Conservation (phyloP, 2,113 vertebrate genomes). For the Microcebus jonahi region DNA sequence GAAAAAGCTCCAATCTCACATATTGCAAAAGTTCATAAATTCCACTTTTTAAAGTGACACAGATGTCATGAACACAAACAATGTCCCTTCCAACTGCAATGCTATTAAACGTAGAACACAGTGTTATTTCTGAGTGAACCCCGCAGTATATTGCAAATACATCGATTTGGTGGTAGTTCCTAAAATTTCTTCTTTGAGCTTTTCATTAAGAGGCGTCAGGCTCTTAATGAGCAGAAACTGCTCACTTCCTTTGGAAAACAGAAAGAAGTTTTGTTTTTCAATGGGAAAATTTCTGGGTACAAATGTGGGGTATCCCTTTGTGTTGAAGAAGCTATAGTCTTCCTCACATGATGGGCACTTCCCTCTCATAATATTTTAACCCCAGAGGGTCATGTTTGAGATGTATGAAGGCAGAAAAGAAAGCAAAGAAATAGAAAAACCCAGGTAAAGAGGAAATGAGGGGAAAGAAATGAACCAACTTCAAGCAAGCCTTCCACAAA, state of each 20-base stretch:
- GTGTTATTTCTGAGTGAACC: too few species aligned
- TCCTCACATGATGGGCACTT: too few species aligned
- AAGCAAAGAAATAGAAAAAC: neutral
- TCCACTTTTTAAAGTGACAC: neutral
- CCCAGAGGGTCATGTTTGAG: neutral
- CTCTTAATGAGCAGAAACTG: too few species aligned
- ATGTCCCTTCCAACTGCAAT: neutral
- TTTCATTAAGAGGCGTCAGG: neutral
- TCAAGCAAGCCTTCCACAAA: neutral
- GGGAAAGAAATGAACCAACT: too few species aligned
- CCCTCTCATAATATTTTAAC: too few species aligned
- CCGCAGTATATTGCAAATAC: neutral
- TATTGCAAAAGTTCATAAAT: neutral
- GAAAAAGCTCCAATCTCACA: neutral
- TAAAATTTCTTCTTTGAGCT: neutral
- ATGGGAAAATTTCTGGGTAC: neutral
- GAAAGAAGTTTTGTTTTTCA: neutral
- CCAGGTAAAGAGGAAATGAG: neutral
- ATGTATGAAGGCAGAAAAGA: neutral
- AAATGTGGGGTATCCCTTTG: neutral
- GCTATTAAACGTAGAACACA: accelerated
- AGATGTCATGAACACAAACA: too few species aligned
- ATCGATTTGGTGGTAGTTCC: neutral
- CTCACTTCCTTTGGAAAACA: neutral
- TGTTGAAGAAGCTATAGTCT: accelerated